Evolutionary conservation across 2,888 invertebrate species (phyloP), one percentile per base, ranked within the genome.

Genomic region (Amphimallon solstitiale): DNA sequence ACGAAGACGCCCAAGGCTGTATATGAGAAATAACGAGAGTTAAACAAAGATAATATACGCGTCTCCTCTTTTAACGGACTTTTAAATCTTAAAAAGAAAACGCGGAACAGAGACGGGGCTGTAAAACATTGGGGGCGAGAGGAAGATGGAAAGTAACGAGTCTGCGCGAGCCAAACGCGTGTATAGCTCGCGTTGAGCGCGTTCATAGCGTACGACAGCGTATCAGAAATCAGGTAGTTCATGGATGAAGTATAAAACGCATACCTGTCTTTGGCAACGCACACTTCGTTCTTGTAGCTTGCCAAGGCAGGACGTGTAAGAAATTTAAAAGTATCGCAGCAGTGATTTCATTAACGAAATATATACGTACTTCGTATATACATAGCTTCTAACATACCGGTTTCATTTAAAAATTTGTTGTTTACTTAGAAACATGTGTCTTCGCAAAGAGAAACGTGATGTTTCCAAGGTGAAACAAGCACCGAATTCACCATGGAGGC

Each of bases 401-500:
- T 46, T 46, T 17, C 2, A 10, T 14, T 19, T 19, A 29, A 29
- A 9, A n/a, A 10, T 17, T 51, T 17, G 17, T 5, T 46, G 2
- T 40, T 40, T 10, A 12, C 19, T 38, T 7, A 17, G 40, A 7
- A 52, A 45, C 21, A 63, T 54, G 63, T 63, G 63, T 45, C 21
- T 45, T 23, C 43, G 17, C 37, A 23, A 45, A n/a, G 23, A 37
- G 21, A 62, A 48, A 74, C 56, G 72, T 12, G 69, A 74, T 52
- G 51, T 83, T 74, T 80, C 79, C 74, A 83, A 82, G 77, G 75
- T 71, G 65, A 63, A 74, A 6, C 69, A 69, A 63, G 69, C 70
- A 23, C 86, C 86, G 70, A 84, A 84, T 68, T 86, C 87, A 65
- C 86, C 87, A 64, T 86, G 86, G 85, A 84, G 86, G 72, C 85